A percentile compares a stretch with the other conserved stretches of the same genome.
Conservation (phyloP, 2,797 vertebrate genomes). For the Carcharodon carcharias region DNA sequence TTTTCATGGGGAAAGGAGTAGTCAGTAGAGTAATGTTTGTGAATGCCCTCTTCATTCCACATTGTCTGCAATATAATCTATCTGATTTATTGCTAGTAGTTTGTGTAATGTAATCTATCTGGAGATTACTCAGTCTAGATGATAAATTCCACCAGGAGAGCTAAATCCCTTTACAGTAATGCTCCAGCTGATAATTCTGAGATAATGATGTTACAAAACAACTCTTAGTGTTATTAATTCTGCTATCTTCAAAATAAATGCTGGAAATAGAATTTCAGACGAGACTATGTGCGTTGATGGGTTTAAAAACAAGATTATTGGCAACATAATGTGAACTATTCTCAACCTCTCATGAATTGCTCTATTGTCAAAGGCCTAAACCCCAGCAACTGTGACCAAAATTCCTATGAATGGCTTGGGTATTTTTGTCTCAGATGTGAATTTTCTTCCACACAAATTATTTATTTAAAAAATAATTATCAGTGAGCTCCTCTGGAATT, state of each 20-base stretch:
- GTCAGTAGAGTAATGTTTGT: not conserved
- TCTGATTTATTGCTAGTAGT: slow-evolving; percentile 48
- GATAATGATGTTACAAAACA: slow-evolving; percentile 56
- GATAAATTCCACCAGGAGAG: slow-evolving; percentile 43
- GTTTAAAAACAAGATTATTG: slow-evolving; percentile 54
- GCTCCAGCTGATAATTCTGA: slow-evolving; percentile 49
- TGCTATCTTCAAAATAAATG: slow-evolving; percentile 53
- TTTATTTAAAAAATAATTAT: not conserved
- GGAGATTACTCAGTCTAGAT: slow-evolving; percentile 46
- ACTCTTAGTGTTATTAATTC: slow-evolving; percentile 48
- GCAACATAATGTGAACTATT: not conserved
- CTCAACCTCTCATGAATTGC: not conserved
- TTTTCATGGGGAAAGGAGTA: not conserved
- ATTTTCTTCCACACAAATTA: not conserved
- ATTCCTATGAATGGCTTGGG: not conserved
- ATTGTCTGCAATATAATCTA: slow-evolving; percentile 31
- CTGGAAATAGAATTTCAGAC: slow-evolving; percentile 50
- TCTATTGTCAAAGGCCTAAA: not conserved
- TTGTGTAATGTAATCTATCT: slow-evolving; percentile 50
- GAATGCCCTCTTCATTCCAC: slow-evolving; percentile 33
- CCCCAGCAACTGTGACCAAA: not conserved
- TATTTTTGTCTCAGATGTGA: not conserved
- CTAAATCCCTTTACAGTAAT: slow-evolving; percentile 51
- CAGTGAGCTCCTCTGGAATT: not conserved
- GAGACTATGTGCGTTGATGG: slow-evolving; percentile 60